Conservation (phyloP, 2,888 invertebrate species). For the Drepana falcataria region DNA sequence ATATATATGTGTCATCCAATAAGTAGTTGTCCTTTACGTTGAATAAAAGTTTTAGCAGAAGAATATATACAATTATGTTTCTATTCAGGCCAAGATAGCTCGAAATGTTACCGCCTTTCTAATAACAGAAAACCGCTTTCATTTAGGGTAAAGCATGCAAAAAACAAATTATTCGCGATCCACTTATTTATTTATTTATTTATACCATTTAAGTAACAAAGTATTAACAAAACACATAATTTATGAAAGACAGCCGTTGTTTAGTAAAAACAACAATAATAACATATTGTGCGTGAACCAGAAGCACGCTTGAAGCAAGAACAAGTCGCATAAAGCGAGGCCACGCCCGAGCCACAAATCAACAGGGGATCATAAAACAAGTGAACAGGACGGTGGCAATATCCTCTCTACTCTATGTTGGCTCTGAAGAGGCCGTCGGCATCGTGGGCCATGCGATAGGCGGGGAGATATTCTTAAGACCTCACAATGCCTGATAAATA, state of each 20-base stretch:
- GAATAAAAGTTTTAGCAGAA: too few species aligned
- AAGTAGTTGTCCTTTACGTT: too few species aligned
- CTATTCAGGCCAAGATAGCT: too few species aligned
- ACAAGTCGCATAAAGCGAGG: slow-evolving; percentile 1
- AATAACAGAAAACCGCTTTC: too few species aligned
- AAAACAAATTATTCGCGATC: too few species aligned
- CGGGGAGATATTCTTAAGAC: not conserved
- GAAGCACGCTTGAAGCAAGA: not conserved
- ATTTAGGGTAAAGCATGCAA: too few species aligned
- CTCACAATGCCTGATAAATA: not conserved
- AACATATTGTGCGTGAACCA: not conserved
- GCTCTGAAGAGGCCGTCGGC: not conserved
- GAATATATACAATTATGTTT: too few species aligned
- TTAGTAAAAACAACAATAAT: not conserved
- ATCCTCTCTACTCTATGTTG: slow-evolving; percentile 2
- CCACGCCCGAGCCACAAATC: slow-evolving; percentile 2
- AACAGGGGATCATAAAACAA: slow-evolving; percentile 3
- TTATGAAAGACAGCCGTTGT: not conserved
- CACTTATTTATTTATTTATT: too few species aligned
- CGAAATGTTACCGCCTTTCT: too few species aligned
- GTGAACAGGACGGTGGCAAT: slow-evolving; percentile 2
- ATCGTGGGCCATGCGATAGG: not conserved
- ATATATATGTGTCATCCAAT: too few species aligned
- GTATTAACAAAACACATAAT: too few species aligned
- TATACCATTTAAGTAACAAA: too few species aligned